Percentiles rank a stretch among this genome's conserved stretches.
Evolutionary conservation across 2,888 invertebrate species (phyloP).

Genomic region (Cosmia pyralina): DNA sequence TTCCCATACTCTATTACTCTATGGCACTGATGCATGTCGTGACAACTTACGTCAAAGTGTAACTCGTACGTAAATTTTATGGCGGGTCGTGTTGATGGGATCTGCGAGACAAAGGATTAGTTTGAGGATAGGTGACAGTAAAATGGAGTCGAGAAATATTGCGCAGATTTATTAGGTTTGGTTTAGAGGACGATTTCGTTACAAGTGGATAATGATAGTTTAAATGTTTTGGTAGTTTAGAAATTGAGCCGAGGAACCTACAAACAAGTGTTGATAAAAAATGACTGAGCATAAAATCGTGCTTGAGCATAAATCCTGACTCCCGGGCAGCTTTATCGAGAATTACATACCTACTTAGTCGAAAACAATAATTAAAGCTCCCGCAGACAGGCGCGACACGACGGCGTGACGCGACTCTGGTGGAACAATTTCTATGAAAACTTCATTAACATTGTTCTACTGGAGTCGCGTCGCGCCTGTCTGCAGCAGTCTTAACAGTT

Average conservation of each 20-base stretch:
- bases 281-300: not conserved
- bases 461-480: too few relatives aligned
- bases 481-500: too few relatives aligned
- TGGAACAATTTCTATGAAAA: too few relatives aligned
- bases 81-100: slow-evolving; percentile 40
- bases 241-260: not conserved
- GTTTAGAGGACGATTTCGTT: not conserved
- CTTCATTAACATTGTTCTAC: too few relatives aligned
- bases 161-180: slow-evolving; percentile 20
- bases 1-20: slow-evolving; percentile 27
- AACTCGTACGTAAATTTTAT: slow-evolving; percentile 54
- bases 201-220: not conserved
- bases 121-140: slow-evolving; percentile 27
- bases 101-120: slow-evolving; percentile 48
- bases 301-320: not conserved
- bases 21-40: slow-evolving; percentile 39
- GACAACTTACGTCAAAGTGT: slow-evolving; percentile 39
- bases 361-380: not conserved
- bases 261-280: not conserved
- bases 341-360: not conserved
- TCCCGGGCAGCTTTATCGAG: not conserved
- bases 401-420: too few relatives aligned
- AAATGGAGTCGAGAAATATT: not conserved
- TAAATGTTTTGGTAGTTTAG: not conserved
- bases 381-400: too few relatives aligned